Conservation (phyloP, 2,113 vertebrate species). For the Dunckerocampus dactyliophorus region DNA sequence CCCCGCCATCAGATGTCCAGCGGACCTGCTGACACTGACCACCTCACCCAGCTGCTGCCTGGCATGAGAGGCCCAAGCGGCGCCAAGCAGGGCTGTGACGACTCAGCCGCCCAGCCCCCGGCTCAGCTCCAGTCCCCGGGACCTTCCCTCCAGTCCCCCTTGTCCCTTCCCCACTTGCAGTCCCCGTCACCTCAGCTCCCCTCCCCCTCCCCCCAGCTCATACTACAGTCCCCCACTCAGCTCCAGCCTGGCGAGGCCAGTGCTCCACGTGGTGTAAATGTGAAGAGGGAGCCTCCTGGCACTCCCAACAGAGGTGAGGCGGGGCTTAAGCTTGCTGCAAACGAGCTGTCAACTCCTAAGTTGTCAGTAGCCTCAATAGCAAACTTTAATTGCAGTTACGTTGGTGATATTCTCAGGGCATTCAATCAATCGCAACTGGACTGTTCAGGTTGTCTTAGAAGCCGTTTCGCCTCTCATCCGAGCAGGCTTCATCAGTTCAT, state of each 20-base stretch:
- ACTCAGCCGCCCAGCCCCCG: constrained; percentile 29
- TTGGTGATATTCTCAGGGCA: no score
- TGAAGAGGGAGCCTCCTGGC: constrained; percentile 77
- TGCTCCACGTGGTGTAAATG: constrained; percentile 60
- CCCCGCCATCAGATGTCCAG: constrained; percentile 58
- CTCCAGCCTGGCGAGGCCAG: constrained; percentile 68
- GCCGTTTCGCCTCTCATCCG: no score
- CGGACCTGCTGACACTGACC: constrained; percentile 76
- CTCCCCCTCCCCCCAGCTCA: constrained; percentile 57
- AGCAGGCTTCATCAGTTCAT: no score
- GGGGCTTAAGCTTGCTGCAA: neutral
- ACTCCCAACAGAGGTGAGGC: constrained; percentile 64
- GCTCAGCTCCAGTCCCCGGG: constrained; percentile 49
- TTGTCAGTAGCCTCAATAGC: neutral
- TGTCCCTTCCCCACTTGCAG: constrained; percentile 48
- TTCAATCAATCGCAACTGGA: no score
- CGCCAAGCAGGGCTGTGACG: constrained; percentile 61
- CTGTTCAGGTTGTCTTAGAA: no score
- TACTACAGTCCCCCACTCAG: constrained; percentile 58
- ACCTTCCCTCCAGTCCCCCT: constrained; percentile 53
- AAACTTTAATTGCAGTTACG: no score
- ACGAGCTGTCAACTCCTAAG: neutral
- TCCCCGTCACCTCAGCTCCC: constrained; percentile 56
- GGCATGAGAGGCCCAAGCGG: constrained; percentile 75
- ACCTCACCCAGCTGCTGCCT: constrained; percentile 83